These are phyloP conservation scores for Erythrolamprus reginae DNA, from an alignment of 2,113 vertebrate genomes.

Conservation along the genomic window DNA sequence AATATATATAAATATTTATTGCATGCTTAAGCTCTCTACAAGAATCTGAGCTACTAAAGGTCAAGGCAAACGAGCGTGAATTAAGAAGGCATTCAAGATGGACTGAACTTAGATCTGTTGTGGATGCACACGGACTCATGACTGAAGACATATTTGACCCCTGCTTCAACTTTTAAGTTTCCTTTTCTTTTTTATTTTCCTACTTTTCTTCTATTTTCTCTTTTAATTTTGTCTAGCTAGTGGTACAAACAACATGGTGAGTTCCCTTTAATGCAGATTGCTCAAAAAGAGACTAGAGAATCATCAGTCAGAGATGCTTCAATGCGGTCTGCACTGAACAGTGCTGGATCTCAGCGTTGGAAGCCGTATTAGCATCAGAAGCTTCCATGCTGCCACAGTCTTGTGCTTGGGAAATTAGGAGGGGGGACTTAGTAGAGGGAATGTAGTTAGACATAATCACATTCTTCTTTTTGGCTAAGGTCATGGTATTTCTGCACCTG, in stretches of 20 bases:
- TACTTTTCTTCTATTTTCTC: background rate
- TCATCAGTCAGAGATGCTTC: background rate
- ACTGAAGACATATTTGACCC: background rate
- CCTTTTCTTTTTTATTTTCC: background rate
- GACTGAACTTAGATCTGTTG: background rate
- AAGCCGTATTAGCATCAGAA: too few relatives aligned
- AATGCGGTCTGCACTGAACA: background rate
- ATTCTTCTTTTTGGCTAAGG: too few relatives aligned
- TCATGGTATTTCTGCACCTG: too few relatives aligned
- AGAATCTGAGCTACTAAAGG: background rate
- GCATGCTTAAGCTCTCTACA: background rate
- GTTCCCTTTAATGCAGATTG: background rate
- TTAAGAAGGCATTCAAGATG: background rate
- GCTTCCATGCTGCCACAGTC: too few relatives aligned
- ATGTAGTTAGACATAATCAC: too few relatives aligned
- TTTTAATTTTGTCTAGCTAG: background rate
- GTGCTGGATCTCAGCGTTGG: too few relatives aligned
- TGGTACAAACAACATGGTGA: background rate
- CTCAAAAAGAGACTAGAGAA: background rate
- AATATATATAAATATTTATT: background rate
- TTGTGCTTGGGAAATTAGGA: too few relatives aligned
- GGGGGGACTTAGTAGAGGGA: too few relatives aligned
- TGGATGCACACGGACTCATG: background rate
- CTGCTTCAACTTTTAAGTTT: background rate
- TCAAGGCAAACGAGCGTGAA: background rate